Conservation (phyloP, 2,888 invertebrate species). For the Scaptomyza flava region DNA sequence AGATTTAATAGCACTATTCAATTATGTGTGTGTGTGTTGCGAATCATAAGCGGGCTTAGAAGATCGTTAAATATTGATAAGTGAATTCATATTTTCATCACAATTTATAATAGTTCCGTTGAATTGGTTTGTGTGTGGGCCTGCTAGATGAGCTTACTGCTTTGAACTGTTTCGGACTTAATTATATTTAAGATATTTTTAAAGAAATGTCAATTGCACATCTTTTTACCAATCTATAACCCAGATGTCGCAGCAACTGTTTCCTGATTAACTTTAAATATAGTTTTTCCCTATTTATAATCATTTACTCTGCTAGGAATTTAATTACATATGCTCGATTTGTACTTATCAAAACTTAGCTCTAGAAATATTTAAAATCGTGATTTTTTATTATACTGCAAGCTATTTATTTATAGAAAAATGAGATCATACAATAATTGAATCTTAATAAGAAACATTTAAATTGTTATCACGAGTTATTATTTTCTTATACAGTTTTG, state of each 20-base stretch:
- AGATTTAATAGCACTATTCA: conserved; percentile 26
- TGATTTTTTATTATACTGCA: conserved; percentile 20
- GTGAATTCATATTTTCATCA: conserved; percentile 62
- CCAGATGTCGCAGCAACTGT: conserved; percentile 37
- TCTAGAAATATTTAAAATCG: conserved; percentile 20
- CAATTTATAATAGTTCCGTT: conserved; percentile 35
- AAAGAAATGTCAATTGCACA: conserved; percentile 10
- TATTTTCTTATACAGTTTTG: background rate
- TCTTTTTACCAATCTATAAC: conserved; percentile 7
- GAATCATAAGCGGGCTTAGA: conserved; percentile 38
- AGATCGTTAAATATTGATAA: conserved; percentile 65
- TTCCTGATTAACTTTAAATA: conserved; percentile 12
- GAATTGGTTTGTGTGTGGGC: conserved; percentile 29
- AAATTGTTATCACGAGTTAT: conserved; percentile 22
- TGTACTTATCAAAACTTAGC: conserved; percentile 9
- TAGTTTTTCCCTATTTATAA: background rate
- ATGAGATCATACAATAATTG: conserved; percentile 27
- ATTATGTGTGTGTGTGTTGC: conserved; percentile 10
- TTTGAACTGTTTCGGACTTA: conserved; percentile 36
- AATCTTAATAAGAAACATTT: background rate
- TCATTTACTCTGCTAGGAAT: conserved; percentile 9
- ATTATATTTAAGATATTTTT: conserved; percentile 15
- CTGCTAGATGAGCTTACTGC: conserved; percentile 25
- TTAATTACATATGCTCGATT: conserved; percentile 22
- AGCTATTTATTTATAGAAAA: conserved; percentile 18